A percentile compares a stretch with the other conserved stretches of the same genome.
These are phyloP conservation scores for Sparidentex hasta DNA, from an alignment of 2,797 vertebrate species.

Conservation along the genomic window DNA sequence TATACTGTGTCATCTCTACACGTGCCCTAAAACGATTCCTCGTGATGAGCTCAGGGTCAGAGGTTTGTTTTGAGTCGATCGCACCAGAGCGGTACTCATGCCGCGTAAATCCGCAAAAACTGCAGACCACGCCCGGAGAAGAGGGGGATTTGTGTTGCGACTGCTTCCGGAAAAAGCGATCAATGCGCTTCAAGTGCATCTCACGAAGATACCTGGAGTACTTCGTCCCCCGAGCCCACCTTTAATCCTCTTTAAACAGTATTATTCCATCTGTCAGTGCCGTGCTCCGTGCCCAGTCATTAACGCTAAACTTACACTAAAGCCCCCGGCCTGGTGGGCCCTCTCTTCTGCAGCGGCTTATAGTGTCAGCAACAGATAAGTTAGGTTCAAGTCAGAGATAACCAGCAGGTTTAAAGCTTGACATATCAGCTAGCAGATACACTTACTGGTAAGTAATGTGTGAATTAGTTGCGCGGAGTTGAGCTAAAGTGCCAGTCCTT, in stretches of 20 bases:
- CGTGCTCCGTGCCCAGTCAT: conserved; percentile 36
- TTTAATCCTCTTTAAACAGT: conserved; percentile 69
- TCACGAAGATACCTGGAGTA: conserved; percentile 37
- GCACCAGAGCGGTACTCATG: neutral
- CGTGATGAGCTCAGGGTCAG: neutral
- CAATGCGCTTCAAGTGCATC: conserved; percentile 20
- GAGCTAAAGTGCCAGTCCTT: neutral
- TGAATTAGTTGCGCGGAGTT: neutral
- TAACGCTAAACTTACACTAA: conserved; percentile 44
- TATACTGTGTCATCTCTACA: neutral
- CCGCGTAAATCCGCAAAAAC: conserved; percentile 15
- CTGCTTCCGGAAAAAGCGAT: conserved; percentile 10
- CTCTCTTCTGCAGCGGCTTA: neutral
- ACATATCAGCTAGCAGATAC: neutral
- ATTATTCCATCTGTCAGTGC: conserved; percentile 62
- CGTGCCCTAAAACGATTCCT: no score
- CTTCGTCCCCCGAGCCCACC: conserved; percentile 41
- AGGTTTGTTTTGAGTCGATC: neutral
- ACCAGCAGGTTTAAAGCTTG: neutral
- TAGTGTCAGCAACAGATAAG: neutral
- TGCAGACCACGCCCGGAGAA: neutral
- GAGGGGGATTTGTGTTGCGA: conserved; percentile 26
- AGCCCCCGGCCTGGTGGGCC: conserved; percentile 13
- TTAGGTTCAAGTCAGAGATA: neutral
- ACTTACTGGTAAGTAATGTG: neutral